Base-by-base conservation (phyloP, 2,113 vertebrate genomes). In the Tinamus guttatus region DNA sequence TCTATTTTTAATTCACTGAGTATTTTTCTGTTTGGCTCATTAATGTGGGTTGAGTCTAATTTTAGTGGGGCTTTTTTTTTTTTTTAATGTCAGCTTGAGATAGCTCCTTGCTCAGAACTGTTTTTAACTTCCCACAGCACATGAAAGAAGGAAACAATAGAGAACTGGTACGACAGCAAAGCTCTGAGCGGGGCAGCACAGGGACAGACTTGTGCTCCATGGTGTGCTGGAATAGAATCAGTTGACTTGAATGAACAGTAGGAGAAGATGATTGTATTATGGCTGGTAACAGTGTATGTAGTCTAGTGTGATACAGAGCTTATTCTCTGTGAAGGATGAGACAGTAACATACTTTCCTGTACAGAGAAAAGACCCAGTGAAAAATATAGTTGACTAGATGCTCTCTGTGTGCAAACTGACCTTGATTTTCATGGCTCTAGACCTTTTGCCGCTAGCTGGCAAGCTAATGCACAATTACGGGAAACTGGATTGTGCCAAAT, bases 11-110 rank as follows among this genome's bases (percentile, higher is more conserved):
- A 85, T 52, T 87, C 27, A 4, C 21, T n/a, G 45, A 18, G 51
- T 95, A 85, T 94, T 95, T 93, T 95, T 93, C 86, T 94, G 36
- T 96, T 96, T 94, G 70, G 68, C 88, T 49, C 71, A 41, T 92
- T 96, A 95, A 84, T 89, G 67, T 87, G 82, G 80, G 71, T 51
- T 90, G 74, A 65, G 67, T 96, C 81, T 95, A 94, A 89, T 94
- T 95, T 96, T 88, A 93, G 87, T 43, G 43, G 19, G 93, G n/a
- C 25, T 27, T 25, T 52, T 94, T 93, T 75, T 54, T 28, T 30
- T 54, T 54, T 20, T 19, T 30, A 40, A 54, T 73, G 49, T 52
- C 49, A 71, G 69, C 83, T 81, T 89, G 92, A 60, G 43, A 20
- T 69, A 87, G 59, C 52, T 90, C 58, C 40, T 40, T 80, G 36